Evolutionary conservation across 1,140 invertebrate species (phyloP).

Genomic region (Drosophila burlai): DNA sequence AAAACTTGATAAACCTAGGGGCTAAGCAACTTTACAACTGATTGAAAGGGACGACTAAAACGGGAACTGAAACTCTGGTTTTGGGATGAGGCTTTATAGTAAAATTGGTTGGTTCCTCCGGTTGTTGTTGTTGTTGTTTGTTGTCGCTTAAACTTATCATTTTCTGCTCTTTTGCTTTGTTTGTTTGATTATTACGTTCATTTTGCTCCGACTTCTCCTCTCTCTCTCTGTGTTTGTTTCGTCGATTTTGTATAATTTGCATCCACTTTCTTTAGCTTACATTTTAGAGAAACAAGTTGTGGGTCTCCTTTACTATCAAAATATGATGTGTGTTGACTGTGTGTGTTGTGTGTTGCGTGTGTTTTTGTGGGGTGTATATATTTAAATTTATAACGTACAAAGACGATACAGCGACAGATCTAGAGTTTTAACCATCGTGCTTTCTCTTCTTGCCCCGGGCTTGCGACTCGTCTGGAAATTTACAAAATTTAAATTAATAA

Average conservation of each 20-base stretch:
- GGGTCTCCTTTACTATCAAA: conserved; percentile 72
- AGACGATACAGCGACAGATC: conserved; percentile 66
- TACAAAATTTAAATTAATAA: background rate
- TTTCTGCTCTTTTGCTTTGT: conserved; percentile 49
- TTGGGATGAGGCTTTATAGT: conserved; percentile 55
- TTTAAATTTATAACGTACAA: conserved; percentile 79
- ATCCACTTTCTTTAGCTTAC: conserved; percentile 51
- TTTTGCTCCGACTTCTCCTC: conserved; percentile 23
- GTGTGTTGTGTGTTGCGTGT: conserved; percentile 45
- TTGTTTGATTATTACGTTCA: conserved; percentile 77
- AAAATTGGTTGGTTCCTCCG: conserved; percentile 30
- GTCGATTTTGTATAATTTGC: conserved; percentile 48
- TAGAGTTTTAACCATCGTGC: conserved; percentile 86
- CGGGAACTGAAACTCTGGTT: conserved; percentile 53
- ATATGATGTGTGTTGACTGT: conserved; percentile 73
- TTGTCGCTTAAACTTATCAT: conserved; percentile 61
- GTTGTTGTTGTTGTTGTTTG: conserved; percentile 29
- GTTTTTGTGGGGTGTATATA: conserved; percentile 44
- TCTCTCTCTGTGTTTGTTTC: conserved; percentile 23
- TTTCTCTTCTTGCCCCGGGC: conserved; percentile 90
- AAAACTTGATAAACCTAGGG: conserved; percentile 57
- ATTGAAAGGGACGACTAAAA: conserved; percentile 22
- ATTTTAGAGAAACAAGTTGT: conserved; percentile 73
- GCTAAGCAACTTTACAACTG: conserved; percentile 70
- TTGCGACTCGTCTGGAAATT: conserved; percentile 85